Evolutionary conservation across 2,888 invertebrate genomes (phyloP).

Genomic region (Psococerastis gibbosa): DNA sequence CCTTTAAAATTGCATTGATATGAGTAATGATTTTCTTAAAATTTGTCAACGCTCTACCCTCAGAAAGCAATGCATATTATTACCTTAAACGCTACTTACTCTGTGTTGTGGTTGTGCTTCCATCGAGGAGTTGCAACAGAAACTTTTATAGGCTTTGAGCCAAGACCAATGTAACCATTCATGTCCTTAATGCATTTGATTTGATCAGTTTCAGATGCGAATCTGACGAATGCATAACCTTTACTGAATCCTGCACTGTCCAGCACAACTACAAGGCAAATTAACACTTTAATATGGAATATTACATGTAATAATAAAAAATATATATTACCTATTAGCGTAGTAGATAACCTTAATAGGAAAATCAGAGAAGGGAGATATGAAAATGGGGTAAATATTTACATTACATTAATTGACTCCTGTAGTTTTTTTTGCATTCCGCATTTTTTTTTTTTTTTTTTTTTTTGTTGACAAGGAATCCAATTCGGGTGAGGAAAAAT

Average conservation of each 20-base stretch:
- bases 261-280: slow-evolving; percentile 51
- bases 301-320: slow-evolving; percentile 2
- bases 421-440: no score
- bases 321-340: background rate
- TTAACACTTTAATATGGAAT: no score
- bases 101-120: slow-evolving; percentile 28
- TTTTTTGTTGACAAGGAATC: no score
- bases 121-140: slow-evolving; percentile 89
- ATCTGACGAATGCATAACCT: slow-evolving; percentile 90
- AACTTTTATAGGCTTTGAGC: slow-evolving; percentile 73
- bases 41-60: no score
- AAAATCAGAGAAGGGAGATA: slow-evolving; percentile 3
- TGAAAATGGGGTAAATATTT: no score
- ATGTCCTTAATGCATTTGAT: slow-evolving; percentile 80
- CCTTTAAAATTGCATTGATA: no score
- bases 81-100: slow-evolving; percentile 2
- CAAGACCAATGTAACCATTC: slow-evolving; percentile 82
- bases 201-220: slow-evolving; percentile 85
- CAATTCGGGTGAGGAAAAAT: no score
- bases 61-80: no score
- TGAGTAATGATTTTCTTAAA: no score
- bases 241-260: slow-evolving; percentile 80
- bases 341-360: background rate
- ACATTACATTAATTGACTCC: no score
- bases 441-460: no score